Conservation (phyloP, 2,797 vertebrate genomes). For the Bovichtus diacanthus region DNA sequence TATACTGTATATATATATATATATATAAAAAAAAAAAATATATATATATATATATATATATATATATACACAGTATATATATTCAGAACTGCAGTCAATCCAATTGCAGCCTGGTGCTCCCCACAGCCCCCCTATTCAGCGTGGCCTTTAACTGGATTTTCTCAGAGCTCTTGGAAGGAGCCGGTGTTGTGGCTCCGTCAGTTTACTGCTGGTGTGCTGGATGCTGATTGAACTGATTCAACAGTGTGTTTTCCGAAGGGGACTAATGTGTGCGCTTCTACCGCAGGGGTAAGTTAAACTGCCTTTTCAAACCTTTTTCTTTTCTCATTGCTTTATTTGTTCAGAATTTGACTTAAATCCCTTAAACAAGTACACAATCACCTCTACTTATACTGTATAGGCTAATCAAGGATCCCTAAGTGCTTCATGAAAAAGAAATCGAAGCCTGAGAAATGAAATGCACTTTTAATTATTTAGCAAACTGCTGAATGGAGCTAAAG, state of each 20-base stretch:
- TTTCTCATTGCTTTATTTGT: neutral
- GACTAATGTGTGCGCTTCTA: slow-evolving; percentile 48
- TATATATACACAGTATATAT: too few species aligned
- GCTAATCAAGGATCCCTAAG: slow-evolving; percentile 17
- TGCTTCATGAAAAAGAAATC: slow-evolving; percentile 42
- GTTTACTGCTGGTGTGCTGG: slow-evolving; percentile 58
- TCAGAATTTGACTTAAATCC: neutral
- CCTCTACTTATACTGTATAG: neutral
- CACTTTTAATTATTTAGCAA: slow-evolving; percentile 73
- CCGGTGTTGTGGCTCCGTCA: slow-evolving; percentile 49
- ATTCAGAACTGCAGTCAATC: slow-evolving; percentile 58
- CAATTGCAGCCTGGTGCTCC: slow-evolving; percentile 24
- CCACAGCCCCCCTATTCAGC: slow-evolving; percentile 29
- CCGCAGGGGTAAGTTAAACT: slow-evolving; percentile 18
- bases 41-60: too few species aligned
- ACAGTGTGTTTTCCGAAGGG: slow-evolving; percentile 53
- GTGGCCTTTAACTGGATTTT: slow-evolving; percentile 58
- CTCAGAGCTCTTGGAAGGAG: slow-evolving; percentile 39
- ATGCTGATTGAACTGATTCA: slow-evolving; percentile 73
- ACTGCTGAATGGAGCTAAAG: slow-evolving; percentile 54
- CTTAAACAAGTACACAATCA: slow-evolving; percentile 12
- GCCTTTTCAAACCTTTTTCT: neutral
- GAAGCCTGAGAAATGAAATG: slow-evolving; percentile 59
- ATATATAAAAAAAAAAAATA: too few species aligned
- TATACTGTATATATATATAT: too few species aligned